phyloP scores from a whole-genome alignment of 2,797 vertebrate genomes.

The Nyctalus aviator region DNA sequence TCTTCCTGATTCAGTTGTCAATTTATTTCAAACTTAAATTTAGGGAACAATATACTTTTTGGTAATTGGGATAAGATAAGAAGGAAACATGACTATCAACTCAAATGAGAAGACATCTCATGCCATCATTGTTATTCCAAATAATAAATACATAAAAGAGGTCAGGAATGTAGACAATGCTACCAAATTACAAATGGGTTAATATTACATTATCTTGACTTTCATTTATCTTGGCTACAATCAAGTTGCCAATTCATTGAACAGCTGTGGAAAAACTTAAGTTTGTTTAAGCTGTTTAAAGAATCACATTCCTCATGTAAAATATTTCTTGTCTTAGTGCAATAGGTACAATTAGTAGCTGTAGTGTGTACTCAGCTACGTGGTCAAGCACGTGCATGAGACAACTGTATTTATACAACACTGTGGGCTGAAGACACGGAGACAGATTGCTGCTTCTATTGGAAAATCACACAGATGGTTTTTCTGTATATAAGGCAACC shows the following conservation, averaged over 20 bases:
- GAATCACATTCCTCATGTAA: constrained; percentile 77
- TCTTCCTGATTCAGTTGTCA: constrained; percentile 27
- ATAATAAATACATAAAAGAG: constrained; percentile 12
- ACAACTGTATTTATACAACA: constrained; percentile 67
- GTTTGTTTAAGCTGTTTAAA: constrained; percentile 77
- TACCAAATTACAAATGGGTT: constrained; percentile 48
- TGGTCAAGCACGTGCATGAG: constrained; percentile 71
- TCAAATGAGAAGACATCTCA: constrained; percentile 44
- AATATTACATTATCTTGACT: constrained; percentile 63
- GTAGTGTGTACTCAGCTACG: constrained; percentile 66
- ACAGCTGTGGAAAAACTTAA: constrained; percentile 63
- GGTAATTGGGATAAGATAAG: not conserved
- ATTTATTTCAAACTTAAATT: constrained; percentile 49
- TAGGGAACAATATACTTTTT: not conserved
- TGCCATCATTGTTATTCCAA: constrained; percentile 54
- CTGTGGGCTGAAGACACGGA: constrained; percentile 67
- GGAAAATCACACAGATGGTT: constrained; percentile 30
- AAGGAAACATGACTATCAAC: not conserved
- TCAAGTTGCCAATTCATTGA: constrained; percentile 81
- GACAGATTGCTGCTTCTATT: constrained; percentile 27
- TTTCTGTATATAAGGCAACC: constrained; percentile 38
- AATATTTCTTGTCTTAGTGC: constrained; percentile 54
- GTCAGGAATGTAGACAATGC: constrained; percentile 60
- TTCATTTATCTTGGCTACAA: constrained; percentile 77
- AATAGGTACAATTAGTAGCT: constrained; percentile 79